These are phyloP conservation scores for Bostrychus sinensis DNA, from an alignment of 2,113 vertebrate genomes.

Conservation along the genomic window DNA sequence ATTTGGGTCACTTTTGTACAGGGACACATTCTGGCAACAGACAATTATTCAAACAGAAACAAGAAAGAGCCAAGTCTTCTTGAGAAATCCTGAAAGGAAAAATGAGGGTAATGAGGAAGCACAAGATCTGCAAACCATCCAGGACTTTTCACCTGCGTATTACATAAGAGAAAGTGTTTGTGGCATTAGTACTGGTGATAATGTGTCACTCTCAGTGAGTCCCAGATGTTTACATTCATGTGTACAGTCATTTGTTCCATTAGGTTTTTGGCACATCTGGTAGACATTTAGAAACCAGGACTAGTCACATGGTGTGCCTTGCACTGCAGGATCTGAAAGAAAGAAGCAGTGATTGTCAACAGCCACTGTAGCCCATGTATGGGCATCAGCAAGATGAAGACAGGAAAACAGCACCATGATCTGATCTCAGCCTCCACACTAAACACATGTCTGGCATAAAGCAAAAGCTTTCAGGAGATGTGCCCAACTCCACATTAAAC, in stretches of 20 bases:
- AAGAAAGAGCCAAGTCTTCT: background rate
- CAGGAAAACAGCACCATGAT: conserved; percentile 7
- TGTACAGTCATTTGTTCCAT: conserved; percentile 34
- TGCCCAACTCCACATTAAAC: background rate
- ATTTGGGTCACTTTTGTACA: conserved; percentile 19
- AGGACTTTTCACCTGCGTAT: background rate
- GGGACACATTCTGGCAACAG: conserved; percentile 46
- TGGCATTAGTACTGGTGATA: conserved; percentile 5
- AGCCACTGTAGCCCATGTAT: conserved; percentile 1
- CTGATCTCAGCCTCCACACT: conserved; percentile 2
- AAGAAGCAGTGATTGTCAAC: conserved; percentile 32
- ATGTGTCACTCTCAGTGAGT: conserved; percentile 31
- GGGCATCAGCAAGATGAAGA: conserved; percentile 8
- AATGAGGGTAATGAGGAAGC: conserved; percentile 1
- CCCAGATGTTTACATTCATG: conserved; percentile 43
- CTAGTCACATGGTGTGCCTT: conserved; percentile 23
- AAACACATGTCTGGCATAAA: background rate
- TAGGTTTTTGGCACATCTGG: conserved; percentile 40
- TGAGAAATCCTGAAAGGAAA: conserved; percentile 54
- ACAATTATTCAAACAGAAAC: conserved; percentile 26
- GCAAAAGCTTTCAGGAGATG: background rate
- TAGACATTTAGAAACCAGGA: conserved; percentile 45
- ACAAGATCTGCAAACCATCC: background rate
- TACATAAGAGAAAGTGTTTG: background rate
- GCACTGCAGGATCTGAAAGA: conserved; percentile 56